Base-by-base conservation (phyloP, 1,140 invertebrate genomes). In the Aricia agestis region DNA sequence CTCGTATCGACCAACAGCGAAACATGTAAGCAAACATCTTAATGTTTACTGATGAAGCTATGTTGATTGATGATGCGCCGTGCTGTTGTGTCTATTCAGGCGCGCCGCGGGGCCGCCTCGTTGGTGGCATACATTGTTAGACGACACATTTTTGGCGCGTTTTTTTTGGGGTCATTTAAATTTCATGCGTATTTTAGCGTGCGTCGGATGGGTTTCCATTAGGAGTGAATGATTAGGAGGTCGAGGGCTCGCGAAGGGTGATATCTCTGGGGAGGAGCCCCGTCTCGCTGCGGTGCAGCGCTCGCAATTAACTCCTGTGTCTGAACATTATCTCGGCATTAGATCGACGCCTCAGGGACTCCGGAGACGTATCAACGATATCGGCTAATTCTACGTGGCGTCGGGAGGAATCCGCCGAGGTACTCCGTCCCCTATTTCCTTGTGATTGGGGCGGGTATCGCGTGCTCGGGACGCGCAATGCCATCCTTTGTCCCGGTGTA, bases 41-140 rank as follows among this genome's bases (percentile, higher is more conserved):
- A 91, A 91, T 91, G 87, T 89, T 88, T 88, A 89, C 89, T 89
- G 89, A 91, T 91, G 86, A 86, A 89, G 89, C 85, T 84, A 87
- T 85, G 84, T 83, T 89, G 88, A 91, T 91, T 88, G 88, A 91
- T 91, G 88, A 82, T 71, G 67, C 71, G 77, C 78, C 87, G 82
- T 83, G 78, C 78, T 70, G 71, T 78, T 71, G 77, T 75, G 84
- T 87, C 85, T 86, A 88, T 88, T 87, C 82, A 89, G 79, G 78
- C 74, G 78, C 86, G 74, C 84, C 74, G 83, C 83, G 82, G 86
- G 84, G 77, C 75, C 73, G 76, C 87, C 74, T 83, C 87, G 83
- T 87, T 86, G 87, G 87, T 90, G 87, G 76, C 80, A 85, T 83
- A 86, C 81, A 85, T 84, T 82, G 79, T 82, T 74, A 68, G 76